Base-by-base conservation (phyloP, 2,113 vertebrate genomes). In the Laterallus jamaicensis region DNA sequence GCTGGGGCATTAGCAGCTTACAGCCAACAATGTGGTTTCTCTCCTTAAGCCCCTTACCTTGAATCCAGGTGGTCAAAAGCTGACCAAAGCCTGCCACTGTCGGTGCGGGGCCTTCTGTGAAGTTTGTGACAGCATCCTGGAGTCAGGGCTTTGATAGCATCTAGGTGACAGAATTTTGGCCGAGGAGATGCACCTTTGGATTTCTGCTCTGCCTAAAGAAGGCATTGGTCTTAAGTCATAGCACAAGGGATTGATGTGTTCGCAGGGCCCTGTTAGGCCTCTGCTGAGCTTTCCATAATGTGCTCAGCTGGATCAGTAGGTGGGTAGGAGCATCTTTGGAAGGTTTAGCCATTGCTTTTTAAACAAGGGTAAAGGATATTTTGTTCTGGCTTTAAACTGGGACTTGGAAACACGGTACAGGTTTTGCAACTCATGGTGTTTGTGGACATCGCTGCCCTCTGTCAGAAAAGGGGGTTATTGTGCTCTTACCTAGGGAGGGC, bases 181-280 rank as follows among this genome's bases (percentile, higher is more conserved):
- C 28, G 49, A 81, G 29, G n/a, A 88, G 7, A 21, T 80, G 42
- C 59, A 49, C 39, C 18, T 82, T 39, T 70, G 69, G 50, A 4
- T 56, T 87, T 82, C 52, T 76, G 39, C 15, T 70, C 58, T 74
- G n/a, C 58, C 69, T 50, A 35, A 55, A 67, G 54, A 78, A 3
- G 44, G 49, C 24, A 5, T 40, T 35, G 81, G 62, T 16, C 6
- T 55, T 55, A 90, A 82, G 42, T 44, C 42, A 16, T 44, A 44
- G 42, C 42, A 44, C 42, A 44, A 44, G 15, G 35, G 24, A 49
- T 5, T 40, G 35, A 50, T 80, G 55, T 11, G 3, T 89, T 88
- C 24, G 0, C 13, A 25, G 62, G 54, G 26, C 6, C 0, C 0
- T n/a, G 49, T 60, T 39, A 54, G 68, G 22, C 26, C 35, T 71